These are phyloP conservation scores for Celastrina argiolus DNA, from an alignment of 2,888 invertebrate genomes.

Conservation along the genomic window DNA sequence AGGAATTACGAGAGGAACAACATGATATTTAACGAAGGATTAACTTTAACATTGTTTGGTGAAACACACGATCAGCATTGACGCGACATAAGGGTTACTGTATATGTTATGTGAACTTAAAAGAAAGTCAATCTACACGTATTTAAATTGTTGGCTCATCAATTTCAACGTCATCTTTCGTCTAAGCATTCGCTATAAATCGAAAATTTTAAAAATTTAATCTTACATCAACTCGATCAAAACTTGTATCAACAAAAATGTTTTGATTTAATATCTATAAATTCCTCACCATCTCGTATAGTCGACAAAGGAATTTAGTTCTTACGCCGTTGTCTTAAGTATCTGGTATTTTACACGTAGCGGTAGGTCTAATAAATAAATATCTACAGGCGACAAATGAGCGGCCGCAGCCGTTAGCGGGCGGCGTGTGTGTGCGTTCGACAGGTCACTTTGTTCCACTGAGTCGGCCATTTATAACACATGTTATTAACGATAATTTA, in stretches of 20 bases:
- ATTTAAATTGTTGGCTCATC: not conserved
- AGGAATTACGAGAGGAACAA: too few species aligned
- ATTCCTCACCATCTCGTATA: not conserved
- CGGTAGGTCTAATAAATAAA: conserved; percentile 74
- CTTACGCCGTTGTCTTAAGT: not conserved
- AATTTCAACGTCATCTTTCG: not conserved
- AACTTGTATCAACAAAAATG: not conserved
- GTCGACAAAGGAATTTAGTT: not conserved
- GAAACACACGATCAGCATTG: too few species aligned
- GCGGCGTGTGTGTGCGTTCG: conserved; percentile 46
- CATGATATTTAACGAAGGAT: too few species aligned
- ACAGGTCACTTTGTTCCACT: conserved; percentile 26
- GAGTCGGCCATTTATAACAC: conserved; percentile 3
- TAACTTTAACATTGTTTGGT: too few species aligned
- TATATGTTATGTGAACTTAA: too few species aligned
- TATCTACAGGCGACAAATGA: conserved; percentile 74
- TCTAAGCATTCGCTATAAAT: not conserved
- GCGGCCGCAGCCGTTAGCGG: conserved; percentile 64
- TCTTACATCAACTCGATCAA: not conserved
- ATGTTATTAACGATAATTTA: conserved; percentile 20
- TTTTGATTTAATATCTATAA: conserved; percentile 1
- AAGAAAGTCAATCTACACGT: too few species aligned
- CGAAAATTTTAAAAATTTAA: not conserved
- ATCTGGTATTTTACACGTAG: conserved; percentile 56
- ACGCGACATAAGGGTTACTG: too few species aligned